Conservation (phyloP, 2,888 invertebrate species). For the Agrotis puta region DNA sequence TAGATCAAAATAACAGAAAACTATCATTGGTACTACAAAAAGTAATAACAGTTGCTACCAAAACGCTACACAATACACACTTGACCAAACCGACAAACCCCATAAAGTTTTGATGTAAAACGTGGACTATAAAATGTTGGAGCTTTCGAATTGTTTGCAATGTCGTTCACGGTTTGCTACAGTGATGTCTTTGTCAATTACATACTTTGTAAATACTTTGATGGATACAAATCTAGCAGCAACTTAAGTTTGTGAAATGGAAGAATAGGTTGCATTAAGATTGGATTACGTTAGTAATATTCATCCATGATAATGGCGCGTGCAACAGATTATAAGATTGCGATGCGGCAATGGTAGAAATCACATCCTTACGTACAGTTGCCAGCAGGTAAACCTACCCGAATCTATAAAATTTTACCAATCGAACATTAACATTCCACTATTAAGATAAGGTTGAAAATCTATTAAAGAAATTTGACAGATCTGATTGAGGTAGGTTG, state of each 20-base stretch:
- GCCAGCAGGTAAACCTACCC: too few species aligned
- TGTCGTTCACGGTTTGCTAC: constrained; percentile 63
- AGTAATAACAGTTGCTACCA: constrained; percentile 41
- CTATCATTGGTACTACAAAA: constrained; percentile 27
- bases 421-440: too few species aligned
- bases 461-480: too few species aligned
- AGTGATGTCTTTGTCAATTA: constrained; percentile 55
- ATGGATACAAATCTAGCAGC: constrained; percentile 18
- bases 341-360: too few species aligned
- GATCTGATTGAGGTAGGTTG: too few species aligned
- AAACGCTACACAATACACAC: constrained; percentile 64
- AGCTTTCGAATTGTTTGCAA: constrained; percentile 56
- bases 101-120: constrained; percentile 68
- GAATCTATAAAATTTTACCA: too few species aligned
- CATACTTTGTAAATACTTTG: constrained; percentile 53
- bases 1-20: constrained; percentile 1
- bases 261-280: constrained; percentile 7
- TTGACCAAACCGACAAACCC: constrained; percentile 60
- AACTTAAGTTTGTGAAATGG: constrained; percentile 5
- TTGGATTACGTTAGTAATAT: constrained; percentile 9
- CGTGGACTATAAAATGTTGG: constrained; percentile 68
- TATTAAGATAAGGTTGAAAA: too few species aligned
- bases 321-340: too few species aligned
- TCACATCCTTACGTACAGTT: too few species aligned
- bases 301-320: background rate